phyloP scores from a whole-genome alignment of 2,888 invertebrate species.

The Asteroscopus sphinx region DNA sequence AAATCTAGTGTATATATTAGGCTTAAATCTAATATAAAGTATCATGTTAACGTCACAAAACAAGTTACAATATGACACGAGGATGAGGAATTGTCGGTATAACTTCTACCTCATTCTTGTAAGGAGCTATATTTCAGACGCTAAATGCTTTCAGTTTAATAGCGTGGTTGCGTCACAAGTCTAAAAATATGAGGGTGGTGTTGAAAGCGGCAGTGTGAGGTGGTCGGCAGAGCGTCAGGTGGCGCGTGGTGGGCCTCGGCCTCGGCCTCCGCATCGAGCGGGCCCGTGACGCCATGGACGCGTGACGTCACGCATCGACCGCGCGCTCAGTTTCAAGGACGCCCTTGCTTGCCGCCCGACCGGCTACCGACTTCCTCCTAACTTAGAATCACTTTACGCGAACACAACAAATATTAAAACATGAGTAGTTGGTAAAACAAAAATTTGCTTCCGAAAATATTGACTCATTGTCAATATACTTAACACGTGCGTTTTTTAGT shows the following conservation, averaged over 20 bases:
- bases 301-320: slow-evolving; percentile 86
- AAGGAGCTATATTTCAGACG: slow-evolving; percentile 63
- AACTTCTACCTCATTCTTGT: slow-evolving; percentile 55
- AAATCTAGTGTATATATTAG: neutral
- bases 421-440: slow-evolving; percentile 34
- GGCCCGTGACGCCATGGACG: slow-evolving; percentile 83
- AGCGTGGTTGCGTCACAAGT: slow-evolving; percentile 81
- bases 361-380: slow-evolving; percentile 77
- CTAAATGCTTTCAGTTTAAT: slow-evolving; percentile 69
- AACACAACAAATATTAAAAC: slow-evolving; percentile 50
- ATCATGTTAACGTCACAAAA: neutral
- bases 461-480: slow-evolving; percentile 46
- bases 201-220: slow-evolving; percentile 66
- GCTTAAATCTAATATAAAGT: neutral
- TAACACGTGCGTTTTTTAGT: slow-evolving; percentile 3
- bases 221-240: slow-evolving; percentile 68
- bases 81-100: slow-evolving; percentile 1
- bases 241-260: slow-evolving; percentile 63
- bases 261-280: slow-evolving; percentile 77
- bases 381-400: slow-evolving; percentile 62
- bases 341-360: slow-evolving; percentile 76
- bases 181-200: slow-evolving; percentile 85
- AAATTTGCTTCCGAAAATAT: slow-evolving; percentile 46
- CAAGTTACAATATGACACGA: slow-evolving; percentile 1
- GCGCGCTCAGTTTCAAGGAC: slow-evolving; percentile 84